Percentiles rank a stretch among this genome's conserved stretches.
phyloP scores from a whole-genome alignment of 2,797 vertebrate species.

The Anisognathus igniventris region DNA sequence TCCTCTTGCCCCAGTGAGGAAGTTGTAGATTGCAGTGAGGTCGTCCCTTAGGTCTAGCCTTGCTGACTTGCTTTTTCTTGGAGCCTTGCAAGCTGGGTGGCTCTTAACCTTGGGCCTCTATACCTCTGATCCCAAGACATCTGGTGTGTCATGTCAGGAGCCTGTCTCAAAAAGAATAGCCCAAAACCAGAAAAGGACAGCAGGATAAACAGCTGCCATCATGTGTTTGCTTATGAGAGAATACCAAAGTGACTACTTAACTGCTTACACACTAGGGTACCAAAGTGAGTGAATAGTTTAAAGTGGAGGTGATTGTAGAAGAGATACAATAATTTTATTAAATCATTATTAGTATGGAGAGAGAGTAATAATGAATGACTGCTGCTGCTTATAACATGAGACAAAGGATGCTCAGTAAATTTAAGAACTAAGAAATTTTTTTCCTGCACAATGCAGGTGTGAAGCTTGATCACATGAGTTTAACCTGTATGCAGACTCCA shows the following conservation, averaged over 20 bases:
- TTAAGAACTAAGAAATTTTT: neutral
- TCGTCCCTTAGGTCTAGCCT: neutral
- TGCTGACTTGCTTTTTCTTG: neutral
- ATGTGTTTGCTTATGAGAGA: neutral
- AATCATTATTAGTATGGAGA: neutral
- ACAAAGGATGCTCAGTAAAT: neutral
- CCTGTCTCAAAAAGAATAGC: neutral
- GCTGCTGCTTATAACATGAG: neutral
- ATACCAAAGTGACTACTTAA: neutral
- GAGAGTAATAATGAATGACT: neutral
- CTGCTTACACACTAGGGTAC: neutral
- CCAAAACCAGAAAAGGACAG: neutral
- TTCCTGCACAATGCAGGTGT: neutral
- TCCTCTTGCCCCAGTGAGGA: neutral
- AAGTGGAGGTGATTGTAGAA: neutral
- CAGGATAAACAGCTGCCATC: neutral
- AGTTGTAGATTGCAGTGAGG: neutral
- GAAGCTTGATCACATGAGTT: neutral
- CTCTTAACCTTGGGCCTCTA: neutral
- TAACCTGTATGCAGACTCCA: neutral
- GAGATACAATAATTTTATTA: neutral
- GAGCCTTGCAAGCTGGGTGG: neutral
- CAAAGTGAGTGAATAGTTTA: neutral
- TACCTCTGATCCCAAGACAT: neutral
- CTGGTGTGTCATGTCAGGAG: neutral